A percentile compares a stretch with the other conserved stretches of the same genome.
These are phyloP conservation scores for Regulus satrapa DNA, from an alignment of 2,113 vertebrate species.

Conservation along the genomic window DNA sequence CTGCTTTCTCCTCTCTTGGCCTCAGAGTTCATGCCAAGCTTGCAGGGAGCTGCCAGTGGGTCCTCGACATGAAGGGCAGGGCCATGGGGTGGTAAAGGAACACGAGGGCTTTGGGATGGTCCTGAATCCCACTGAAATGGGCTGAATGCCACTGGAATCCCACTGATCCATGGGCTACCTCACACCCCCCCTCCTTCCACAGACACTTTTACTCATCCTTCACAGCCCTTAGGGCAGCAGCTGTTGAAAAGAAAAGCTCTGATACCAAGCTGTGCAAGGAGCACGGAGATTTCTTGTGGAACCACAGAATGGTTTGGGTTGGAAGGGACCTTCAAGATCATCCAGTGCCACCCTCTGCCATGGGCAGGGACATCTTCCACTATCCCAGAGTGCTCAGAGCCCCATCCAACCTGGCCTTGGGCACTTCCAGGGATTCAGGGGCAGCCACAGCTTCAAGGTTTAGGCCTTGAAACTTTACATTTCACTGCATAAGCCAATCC, in stretches of 20 bases:
- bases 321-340: background rate
- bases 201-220: background rate
- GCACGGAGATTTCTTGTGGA: background rate
- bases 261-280: background rate
- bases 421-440: too few relatives aligned
- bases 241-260: background rate
- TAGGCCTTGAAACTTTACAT: background rate
- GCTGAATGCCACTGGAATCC: background rate
- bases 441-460: background rate
- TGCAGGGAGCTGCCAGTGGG: background rate
- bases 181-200: background rate
- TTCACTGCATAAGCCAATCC: background rate
- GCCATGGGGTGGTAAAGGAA: background rate
- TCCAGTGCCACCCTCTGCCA: background rate
- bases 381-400: accelerated
- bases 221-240: background rate
- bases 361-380: background rate
- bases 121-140: background rate
- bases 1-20: background rate
- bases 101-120: accelerated
- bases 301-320: too few relatives aligned
- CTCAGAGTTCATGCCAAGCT: accelerated
- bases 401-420: background rate
- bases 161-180: background rate
- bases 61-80: accelerated